These are phyloP conservation scores for Cyprinella venusta DNA, from an alignment of 2,797 vertebrate genomes.

Conservation along the genomic window DNA sequence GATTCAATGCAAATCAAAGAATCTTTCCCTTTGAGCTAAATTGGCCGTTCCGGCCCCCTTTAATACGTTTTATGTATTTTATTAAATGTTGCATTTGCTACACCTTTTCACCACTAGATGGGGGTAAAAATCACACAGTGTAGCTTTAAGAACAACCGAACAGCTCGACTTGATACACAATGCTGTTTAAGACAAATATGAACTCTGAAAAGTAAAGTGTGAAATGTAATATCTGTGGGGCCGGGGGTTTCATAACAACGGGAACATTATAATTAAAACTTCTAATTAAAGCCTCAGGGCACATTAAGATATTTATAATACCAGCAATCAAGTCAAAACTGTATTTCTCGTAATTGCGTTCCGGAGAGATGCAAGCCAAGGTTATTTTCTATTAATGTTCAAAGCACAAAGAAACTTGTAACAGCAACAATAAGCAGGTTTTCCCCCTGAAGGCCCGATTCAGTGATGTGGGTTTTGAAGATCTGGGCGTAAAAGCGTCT, in stretches of 20 bases:
- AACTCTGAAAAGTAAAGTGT: background rate
- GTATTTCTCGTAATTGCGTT: constrained; percentile 20
- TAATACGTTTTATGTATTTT: too few species aligned
- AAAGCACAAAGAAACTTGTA: constrained; percentile 7
- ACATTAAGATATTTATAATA: constrained; percentile 16
- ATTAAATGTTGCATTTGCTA: too few species aligned
- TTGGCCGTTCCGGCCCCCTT: too few species aligned
- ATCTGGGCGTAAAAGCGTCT: background rate
- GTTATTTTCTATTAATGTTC: constrained; percentile 33
- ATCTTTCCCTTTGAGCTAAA: too few species aligned
- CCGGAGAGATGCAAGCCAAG: constrained; percentile 1
- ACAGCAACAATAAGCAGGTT: constrained; percentile 34
- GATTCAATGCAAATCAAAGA: too few species aligned
- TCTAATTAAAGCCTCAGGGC: constrained; percentile 25
- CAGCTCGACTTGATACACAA: background rate
- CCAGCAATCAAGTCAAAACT: constrained; percentile 32
- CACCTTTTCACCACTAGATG: too few species aligned
- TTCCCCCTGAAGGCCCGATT: constrained; percentile 27
- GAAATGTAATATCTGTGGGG: constrained; percentile 5
- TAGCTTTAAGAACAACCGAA: background rate
- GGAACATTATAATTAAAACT: constrained; percentile 26
- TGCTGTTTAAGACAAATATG: background rate
- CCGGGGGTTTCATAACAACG: constrained; percentile 3
- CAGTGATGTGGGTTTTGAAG: constrained; percentile 9
- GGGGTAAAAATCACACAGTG: too few species aligned